Percentiles rank a stretch among this genome's conserved stretches.
Conservation (phyloP, 2,113 vertebrate genomes). For the Neotragus pygmaeus region DNA sequence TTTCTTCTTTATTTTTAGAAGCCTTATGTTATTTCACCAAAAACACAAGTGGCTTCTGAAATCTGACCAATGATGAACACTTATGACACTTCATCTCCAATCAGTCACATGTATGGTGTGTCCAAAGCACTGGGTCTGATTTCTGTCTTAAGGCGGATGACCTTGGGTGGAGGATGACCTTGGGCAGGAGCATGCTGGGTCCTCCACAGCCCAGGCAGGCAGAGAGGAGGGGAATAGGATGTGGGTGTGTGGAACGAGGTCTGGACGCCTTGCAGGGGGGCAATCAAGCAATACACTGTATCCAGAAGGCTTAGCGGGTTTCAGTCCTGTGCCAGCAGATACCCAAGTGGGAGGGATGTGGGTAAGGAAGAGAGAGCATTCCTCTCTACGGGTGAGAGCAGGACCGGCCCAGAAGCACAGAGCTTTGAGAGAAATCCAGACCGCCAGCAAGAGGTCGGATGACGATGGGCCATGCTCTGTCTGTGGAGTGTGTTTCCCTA, state of each 20-base stretch:
- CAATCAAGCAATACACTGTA: neutral
- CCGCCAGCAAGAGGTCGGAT: neutral
- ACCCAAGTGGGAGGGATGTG: neutral
- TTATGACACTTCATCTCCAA: neutral
- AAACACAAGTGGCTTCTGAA: neutral
- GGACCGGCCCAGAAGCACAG: neutral
- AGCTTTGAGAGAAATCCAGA: constrained; percentile 29
- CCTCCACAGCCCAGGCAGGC: neutral
- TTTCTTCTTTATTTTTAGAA: constrained; percentile 9
- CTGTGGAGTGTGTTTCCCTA: neutral
- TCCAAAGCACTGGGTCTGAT: neutral
- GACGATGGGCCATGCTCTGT: neutral
- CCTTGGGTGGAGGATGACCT: constrained; percentile 37
- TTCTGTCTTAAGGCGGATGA: constrained; percentile 19
- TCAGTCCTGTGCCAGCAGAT: neutral
- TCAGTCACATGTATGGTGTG: neutral
- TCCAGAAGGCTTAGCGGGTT: neutral
- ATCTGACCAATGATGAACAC: neutral
- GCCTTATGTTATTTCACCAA: neutral
- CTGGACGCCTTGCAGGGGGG: constrained; percentile 37
- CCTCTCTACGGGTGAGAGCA: neutral
- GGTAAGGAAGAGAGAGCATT: neutral
- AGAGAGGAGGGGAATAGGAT: neutral
- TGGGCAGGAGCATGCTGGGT: constrained; percentile 25
- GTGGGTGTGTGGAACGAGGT: neutral